Evolutionary conservation across 2,888 invertebrate species (phyloP), one percentile per base, ranked within the genome.

Genomic region (Clusia tigrina): DNA sequence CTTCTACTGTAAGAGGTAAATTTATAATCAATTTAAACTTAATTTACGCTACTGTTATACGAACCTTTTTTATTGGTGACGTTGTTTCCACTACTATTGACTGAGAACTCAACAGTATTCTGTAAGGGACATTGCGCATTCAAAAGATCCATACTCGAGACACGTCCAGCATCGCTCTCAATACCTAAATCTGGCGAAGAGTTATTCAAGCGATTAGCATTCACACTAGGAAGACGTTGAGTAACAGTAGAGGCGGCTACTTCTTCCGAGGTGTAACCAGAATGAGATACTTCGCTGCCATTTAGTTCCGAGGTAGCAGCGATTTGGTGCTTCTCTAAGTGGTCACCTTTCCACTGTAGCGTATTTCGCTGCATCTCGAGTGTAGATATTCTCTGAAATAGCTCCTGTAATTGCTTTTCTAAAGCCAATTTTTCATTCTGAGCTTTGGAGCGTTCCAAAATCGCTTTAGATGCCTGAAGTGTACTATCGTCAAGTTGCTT

Each of bases 141-240:
- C 2, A 77, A 70, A 1, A 78, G 59, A 46, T 82, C 83, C 1
- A 78, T 78, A 65, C 85, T 91, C 87, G 72, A 90, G 77, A 80
- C 89, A 87, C 65, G 90, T 87, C 71, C 88, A 42, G 87, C 88
- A 79, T 94, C 94, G 74, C 94, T 94, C 79, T 94, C 94, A 67
- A 95, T 94, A n/a, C 94, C 94, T 74, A 94, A 87, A 83, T 95
- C 95, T 0, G 95, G 94, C 0, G 94, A 94, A 1, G 90, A 86
- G 71, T 86, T 88, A 12, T 85, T 84, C 9, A 84, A 51, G 2
- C 81, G 75, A 15, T 75, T 74, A 2, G 67, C 67, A n/a, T 69
- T 66, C 10, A 53, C 67, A 42, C 66, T 37, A 2, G 58, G 86
- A 61, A 86, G n/a, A 84, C 73, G 67, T 80, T 82, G 52, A 80